phyloP scores from a whole-genome alignment of 2,888 invertebrate species.

The Brassicogethes aeneus region DNA sequence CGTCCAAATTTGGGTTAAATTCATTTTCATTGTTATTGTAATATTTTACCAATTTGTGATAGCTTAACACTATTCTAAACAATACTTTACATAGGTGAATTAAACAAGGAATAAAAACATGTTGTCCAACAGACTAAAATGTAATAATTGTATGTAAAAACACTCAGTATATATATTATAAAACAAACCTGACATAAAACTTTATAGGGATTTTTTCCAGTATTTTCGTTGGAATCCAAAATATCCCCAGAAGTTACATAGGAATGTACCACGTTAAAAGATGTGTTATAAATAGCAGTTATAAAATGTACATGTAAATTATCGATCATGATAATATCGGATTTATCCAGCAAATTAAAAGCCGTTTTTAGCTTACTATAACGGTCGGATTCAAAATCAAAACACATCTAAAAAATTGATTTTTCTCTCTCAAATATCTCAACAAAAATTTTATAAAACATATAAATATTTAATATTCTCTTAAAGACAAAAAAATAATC shows the following conservation, averaged over 20 bases:
- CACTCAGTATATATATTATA: neutral
- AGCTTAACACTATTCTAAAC: conserved; percentile 73
- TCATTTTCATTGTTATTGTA: conserved; percentile 49
- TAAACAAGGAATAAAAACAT: conserved; percentile 64
- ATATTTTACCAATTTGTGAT: conserved; percentile 69
- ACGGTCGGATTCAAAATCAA: conserved; percentile 65
- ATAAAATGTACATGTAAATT: conserved; percentile 93
- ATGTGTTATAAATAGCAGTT: conserved; percentile 79
- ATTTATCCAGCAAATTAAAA: conserved; percentile 82
- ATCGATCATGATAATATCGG: conserved; percentile 80
- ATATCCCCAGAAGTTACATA: conserved; percentile 40
- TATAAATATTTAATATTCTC: too few relatives aligned
- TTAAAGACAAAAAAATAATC: too few relatives aligned
- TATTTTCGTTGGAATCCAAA: conserved; percentile 37
- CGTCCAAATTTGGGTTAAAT: conserved; percentile 32
- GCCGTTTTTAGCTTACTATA: conserved; percentile 82
- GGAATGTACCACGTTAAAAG: conserved; percentile 48
- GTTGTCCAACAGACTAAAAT: conserved; percentile 46
- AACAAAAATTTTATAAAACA: too few relatives aligned
- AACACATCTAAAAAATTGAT: conserved; percentile 45
- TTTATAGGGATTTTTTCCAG: conserved; percentile 65
- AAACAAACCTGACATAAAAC: conserved; percentile 60
- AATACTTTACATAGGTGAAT: conserved; percentile 80
- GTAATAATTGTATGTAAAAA: conserved; percentile 5
- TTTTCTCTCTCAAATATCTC: too few relatives aligned